Evolutionary conservation across 2,113 vertebrate species (phyloP), one percentile per base, ranked within the genome.

Genomic region (Terrapene triunguis): DNA sequence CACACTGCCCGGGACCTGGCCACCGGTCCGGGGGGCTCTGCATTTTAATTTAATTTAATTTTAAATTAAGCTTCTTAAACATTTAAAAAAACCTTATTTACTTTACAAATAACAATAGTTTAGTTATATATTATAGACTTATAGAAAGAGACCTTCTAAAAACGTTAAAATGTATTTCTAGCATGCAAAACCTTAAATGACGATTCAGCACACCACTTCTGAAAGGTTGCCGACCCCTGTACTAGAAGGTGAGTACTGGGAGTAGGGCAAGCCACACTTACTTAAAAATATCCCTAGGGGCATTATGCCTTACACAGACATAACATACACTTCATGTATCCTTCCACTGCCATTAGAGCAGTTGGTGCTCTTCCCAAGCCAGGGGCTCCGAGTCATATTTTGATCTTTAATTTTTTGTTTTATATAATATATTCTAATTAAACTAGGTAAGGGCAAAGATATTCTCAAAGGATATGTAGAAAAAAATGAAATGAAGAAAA

Each of bases 401-500:
- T 69, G 17, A 38, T 32, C 55, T 85, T 85, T 87, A 53, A 62
- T 0, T 0, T 7, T 10, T 5, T 38, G 22, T 54, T 4, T 57
- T 50, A 2, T 14, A 65, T 44, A 42, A 8, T 2, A 83, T 35
- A 79, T 10, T 53, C 14, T 65, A 10, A 42, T 9, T 44, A 1
- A 13, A 82, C 82, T 82, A 69, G 13, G 14, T 19, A 59, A 2
- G 11, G 47, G 3, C 32, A 50, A 80, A 83, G 76, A 1, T 11
- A 1, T 1, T 48, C 11, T 6, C 50, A 57, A n/a, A 62, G 76
- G 6, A 78, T 90, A 81, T 5, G 65, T 57, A 51, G 19, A 86
- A 53, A 95, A 93, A 10, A 92, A 29, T 1, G 59, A 10, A 17
- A 29, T 90, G 69, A 38, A 12, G 10, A 14, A 72, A 96, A 94